Conservation (phyloP, 2,888 invertebrate species). For the Drosophila paramelanica region DNA sequence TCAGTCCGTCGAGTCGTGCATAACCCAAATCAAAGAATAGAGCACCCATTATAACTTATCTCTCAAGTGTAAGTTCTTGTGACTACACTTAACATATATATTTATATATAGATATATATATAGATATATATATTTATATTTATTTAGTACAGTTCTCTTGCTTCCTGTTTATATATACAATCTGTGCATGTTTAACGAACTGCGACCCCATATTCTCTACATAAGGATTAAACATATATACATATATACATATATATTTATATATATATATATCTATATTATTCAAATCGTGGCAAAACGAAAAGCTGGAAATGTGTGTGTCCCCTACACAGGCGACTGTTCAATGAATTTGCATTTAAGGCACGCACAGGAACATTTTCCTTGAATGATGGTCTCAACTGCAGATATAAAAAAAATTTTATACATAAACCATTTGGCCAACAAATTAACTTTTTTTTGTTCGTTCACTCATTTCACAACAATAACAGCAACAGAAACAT, state of each 20-base stretch:
- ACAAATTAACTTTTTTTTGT: slow-evolving; percentile 63
- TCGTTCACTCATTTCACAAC: slow-evolving; percentile 68
- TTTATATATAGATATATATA: too few species aligned
- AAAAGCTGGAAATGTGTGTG: slow-evolving; percentile 65
- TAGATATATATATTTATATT: too few species aligned
- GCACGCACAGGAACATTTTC: slow-evolving; percentile 82
- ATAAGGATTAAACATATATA: slow-evolving; percentile 11
- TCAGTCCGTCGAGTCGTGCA: too few species aligned
- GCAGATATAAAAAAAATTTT: slow-evolving; percentile 67
- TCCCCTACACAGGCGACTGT: slow-evolving; percentile 73
- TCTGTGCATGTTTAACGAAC: slow-evolving; percentile 36
- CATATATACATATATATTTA: background rate
- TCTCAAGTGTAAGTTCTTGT: slow-evolving; percentile 2
- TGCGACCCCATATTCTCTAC: background rate
- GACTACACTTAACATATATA: slow-evolving; percentile 2
- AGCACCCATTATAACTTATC: slow-evolving; percentile 13
- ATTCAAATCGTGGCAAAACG: slow-evolving; percentile 21
- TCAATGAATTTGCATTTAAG: slow-evolving; percentile 83
- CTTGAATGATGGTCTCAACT: slow-evolving; percentile 83
- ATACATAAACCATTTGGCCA: slow-evolving; percentile 80
- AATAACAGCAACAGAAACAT: slow-evolving; percentile 50
- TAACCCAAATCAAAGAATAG: background rate
- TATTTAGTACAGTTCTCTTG: background rate
- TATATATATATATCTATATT: slow-evolving; percentile 1
- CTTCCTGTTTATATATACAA: slow-evolving; percentile 13